Conservation (phyloP, 1,140 invertebrate species). For the Cotesia chilonis region DNA sequence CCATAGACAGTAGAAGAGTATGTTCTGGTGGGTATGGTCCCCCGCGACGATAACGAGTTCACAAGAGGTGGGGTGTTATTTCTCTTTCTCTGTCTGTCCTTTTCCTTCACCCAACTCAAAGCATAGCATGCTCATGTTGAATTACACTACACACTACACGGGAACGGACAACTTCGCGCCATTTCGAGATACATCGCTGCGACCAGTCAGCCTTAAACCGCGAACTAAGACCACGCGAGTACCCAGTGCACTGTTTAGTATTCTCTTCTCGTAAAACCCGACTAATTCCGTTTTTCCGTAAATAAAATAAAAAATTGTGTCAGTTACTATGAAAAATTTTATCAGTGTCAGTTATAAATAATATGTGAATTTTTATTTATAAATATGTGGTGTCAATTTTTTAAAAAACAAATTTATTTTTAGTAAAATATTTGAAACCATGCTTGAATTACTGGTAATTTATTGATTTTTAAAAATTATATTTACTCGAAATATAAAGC, state of each 20-base stretch:
- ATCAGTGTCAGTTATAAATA: too few species aligned
- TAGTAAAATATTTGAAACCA: too few species aligned
- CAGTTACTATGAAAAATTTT: too few species aligned
- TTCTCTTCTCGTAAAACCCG: not conserved
- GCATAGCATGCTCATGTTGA: not conserved
- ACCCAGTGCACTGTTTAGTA: not conserved
- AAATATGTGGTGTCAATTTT: not conserved
- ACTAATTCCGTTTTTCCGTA: slow-evolving; percentile 18
- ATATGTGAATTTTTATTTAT: too few species aligned
- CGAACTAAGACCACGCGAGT: slow-evolving; percentile 43
- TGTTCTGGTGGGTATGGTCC: slow-evolving; percentile 31
- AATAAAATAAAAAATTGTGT: slow-evolving; percentile 6
- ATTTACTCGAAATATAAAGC: not conserved
- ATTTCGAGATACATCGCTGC: slow-evolving; percentile 43
- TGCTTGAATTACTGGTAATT: too few species aligned
- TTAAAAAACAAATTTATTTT: too few species aligned
- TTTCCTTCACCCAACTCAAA: too few species aligned
- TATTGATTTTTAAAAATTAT: too few species aligned
- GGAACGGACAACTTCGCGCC: slow-evolving; percentile 43
- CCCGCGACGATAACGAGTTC: slow-evolving; percentile 26
- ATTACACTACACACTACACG: slow-evolving; percentile 7
- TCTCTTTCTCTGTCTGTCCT: slow-evolving; percentile 9
- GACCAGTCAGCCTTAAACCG: slow-evolving; percentile 53
- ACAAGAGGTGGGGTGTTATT: slow-evolving; percentile 41
- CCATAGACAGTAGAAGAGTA: slow-evolving; percentile 26